Evolutionary conservation across 2,113 vertebrate genomes (phyloP).

Genomic region (Malurus cyaneus): DNA sequence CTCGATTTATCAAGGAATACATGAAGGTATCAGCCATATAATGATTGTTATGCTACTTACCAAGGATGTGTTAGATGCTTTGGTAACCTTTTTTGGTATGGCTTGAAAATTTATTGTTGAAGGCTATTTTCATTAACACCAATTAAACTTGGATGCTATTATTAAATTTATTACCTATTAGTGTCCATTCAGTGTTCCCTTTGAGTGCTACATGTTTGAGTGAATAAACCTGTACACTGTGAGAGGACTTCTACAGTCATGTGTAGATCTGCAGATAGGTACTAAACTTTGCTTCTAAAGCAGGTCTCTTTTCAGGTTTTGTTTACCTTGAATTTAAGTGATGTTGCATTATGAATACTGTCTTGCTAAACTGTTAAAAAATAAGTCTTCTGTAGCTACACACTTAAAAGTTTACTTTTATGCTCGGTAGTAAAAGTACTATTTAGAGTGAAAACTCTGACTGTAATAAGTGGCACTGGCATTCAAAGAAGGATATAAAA

Average conservation of each 20-base stretch:
- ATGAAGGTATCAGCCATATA: slow-evolving; percentile 82
- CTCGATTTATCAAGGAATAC: slow-evolving; percentile 94
- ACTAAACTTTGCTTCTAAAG: background rate
- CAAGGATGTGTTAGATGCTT: background rate
- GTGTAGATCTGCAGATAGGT: background rate
- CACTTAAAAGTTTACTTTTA: background rate
- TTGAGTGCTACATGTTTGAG: background rate
- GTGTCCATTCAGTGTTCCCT: background rate
- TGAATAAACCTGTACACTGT: background rate
- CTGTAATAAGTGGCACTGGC: background rate
- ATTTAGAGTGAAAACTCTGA: background rate
- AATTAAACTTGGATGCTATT: background rate
- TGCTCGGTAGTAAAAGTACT: background rate
- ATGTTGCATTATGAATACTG: background rate
- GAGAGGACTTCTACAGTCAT: background rate
- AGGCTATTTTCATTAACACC: background rate
- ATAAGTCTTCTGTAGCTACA: background rate
- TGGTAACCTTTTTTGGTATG: background rate
- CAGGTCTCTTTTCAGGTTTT: background rate
- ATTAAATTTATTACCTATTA: background rate
- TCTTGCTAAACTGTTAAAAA: background rate
- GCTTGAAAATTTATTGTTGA: background rate
- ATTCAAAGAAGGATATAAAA: background rate
- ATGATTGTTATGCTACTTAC: background rate
- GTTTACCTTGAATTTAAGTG: background rate